Base-by-base conservation (phyloP, 2,888 invertebrate species). In the Drosophila antonietae region DNA sequence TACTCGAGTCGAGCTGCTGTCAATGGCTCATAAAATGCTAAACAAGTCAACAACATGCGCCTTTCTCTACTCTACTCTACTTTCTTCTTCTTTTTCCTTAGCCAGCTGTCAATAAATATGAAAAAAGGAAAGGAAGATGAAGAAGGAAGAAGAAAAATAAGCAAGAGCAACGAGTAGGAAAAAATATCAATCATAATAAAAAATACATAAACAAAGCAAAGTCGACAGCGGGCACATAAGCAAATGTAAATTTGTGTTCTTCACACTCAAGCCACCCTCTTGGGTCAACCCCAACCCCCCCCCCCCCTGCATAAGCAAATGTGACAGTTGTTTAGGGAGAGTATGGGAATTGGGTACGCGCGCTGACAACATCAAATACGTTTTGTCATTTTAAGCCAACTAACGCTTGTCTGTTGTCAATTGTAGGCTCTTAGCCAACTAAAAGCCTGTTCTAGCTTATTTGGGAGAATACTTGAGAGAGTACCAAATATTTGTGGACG, bases 141-240 rank as follows among this genome's bases (percentile, higher is more conserved):
- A 39, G 47, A 18, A 20, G 20, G 8, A 8, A 39, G 7, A 46
- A 59, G 33, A 52, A 23, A 20, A n/a, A 31, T 31, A 44, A 31
- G 20, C 47, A 5, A n/a, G 46, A 15, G 51, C 49, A 35, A 62
- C 49, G 61, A 68, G 39, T 23, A 49, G 67, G 31, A 68, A 80
- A 80, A 83, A 81, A 81, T 83, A 81, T 81, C 81, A 81, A 81
- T 81, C 83, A 81, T 81, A 81, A 81, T 81, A 81, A 81, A 81
- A 83, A 81, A 80, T 83, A 78, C 81, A 83, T 80, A 81, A 80
- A 83, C 83, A 81, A 80, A 78, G 81, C 71, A 80, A 79, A 77
- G 71, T 65, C 80, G 68, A 80, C 75, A 75, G 70, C 82, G 53
- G 69, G 68, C 70, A 76, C 78, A 81, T 70, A 73, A 80, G 83